These are phyloP conservation scores for Lamellibrachia luymesi DNA, from an alignment of 1,140 invertebrate species.

Conservation along the genomic window DNA sequence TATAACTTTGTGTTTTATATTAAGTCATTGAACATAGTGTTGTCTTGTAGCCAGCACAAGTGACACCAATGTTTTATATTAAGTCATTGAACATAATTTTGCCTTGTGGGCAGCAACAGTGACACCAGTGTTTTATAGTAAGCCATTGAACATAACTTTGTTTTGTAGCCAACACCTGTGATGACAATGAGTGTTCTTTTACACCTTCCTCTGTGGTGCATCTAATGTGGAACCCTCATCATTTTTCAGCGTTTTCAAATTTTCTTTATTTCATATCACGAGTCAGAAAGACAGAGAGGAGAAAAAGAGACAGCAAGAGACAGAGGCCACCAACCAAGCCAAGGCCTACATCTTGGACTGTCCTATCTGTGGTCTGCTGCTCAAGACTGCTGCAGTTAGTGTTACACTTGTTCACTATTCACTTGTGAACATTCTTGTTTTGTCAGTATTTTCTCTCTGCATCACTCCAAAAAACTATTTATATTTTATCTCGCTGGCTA, in stretches of 20 bases:
- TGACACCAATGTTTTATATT: too few species aligned
- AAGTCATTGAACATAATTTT: too few species aligned
- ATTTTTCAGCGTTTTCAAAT: not conserved
- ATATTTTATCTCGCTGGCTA: too few species aligned
- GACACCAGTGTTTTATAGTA: too few species aligned
- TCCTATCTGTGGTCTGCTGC: not conserved
- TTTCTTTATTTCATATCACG: not conserved
- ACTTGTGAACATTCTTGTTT: not conserved
- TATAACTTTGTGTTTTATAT: too few species aligned
- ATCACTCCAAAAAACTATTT: too few species aligned
- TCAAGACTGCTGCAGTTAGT: not conserved
- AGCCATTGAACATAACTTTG: not conserved
- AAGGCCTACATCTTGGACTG: not conserved
- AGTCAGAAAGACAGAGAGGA: not conserved
- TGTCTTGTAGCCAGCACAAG: too few species aligned
- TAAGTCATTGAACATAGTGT: too few species aligned
- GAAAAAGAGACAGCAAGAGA: not conserved
- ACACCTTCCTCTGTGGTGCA: not conserved
- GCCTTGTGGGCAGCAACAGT: too few species aligned
- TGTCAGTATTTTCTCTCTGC: too few species aligned
- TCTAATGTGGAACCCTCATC: not conserved
- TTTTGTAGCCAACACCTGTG: not conserved
- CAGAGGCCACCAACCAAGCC: not conserved
- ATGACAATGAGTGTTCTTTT: not conserved
- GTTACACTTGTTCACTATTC: not conserved